These are phyloP conservation scores for Dexiosoma caninum DNA, from an alignment of 2,888 invertebrate species.

Conservation along the genomic window DNA sequence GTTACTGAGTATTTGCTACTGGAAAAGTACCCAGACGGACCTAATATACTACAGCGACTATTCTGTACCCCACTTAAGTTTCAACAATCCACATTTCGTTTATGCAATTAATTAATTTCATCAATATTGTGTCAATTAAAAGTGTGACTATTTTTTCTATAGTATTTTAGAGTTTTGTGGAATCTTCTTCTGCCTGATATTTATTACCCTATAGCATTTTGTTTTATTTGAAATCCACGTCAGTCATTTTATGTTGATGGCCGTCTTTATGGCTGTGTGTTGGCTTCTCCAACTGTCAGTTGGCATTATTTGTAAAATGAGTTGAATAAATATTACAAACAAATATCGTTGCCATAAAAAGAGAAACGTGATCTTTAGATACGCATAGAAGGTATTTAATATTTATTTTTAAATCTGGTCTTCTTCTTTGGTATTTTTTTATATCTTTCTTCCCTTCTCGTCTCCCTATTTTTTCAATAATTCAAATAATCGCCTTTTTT, in stretches of 20 bases:
- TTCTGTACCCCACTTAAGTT: no score
- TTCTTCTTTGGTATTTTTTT: neutral
- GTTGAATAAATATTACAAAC: conserved; percentile 52
- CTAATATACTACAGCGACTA: no score
- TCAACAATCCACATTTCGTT: no score
- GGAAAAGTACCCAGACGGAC: no score
- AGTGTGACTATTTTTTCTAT: no score
- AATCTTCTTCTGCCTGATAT: no score
- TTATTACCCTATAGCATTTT: neutral
- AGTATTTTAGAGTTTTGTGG: no score
- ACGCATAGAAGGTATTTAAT: conserved; percentile 24
- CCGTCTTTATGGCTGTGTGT: neutral
- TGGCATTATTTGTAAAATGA: conserved; percentile 47
- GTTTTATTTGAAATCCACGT: conserved; percentile 12
- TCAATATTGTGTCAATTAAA: no score
- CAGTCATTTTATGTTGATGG: conserved; percentile 33
- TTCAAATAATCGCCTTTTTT: conserved; percentile 2
- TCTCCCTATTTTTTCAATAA: conserved; percentile 15
- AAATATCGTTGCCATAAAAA: conserved; percentile 32
- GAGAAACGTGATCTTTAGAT: conserved; percentile 55
- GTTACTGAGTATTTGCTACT: no score
- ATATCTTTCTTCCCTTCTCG: neutral
- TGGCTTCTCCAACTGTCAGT: conserved; percentile 38
- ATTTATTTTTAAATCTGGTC: conserved; percentile 9
- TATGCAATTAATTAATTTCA: no score